phyloP scores from a whole-genome alignment of 1,140 invertebrate genomes.

The Oscheius sp. region DNA sequence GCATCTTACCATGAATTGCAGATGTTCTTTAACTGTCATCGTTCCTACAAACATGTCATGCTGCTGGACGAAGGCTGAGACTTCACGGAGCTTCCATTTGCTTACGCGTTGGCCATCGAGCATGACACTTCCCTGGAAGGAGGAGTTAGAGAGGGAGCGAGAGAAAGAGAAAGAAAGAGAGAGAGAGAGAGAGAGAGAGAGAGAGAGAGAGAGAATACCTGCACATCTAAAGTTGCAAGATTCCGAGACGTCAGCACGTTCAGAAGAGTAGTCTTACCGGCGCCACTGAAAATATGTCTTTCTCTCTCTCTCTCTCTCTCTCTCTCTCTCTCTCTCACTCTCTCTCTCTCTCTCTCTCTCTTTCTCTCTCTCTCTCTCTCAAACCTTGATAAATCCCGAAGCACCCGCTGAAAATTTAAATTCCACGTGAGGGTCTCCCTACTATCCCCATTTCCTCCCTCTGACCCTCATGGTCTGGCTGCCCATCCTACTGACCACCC shows the following conservation, averaged over 20 bases:
- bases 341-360: no score
- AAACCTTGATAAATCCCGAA: no score
- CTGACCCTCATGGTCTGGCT: no score
- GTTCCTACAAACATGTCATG: constrained; percentile 88
- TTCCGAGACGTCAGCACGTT: constrained; percentile 82
- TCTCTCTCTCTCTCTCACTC: no score
- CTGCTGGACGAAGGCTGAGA: constrained; percentile 92
- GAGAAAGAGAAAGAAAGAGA: no score
- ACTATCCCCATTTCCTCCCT: no score
- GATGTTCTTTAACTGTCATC: constrained; percentile 83
- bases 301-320: no score
- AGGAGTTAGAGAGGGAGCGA: no score
- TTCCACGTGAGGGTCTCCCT: no score
- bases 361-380: no score
- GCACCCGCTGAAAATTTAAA: no score
- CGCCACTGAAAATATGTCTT: constrained; percentile 74
- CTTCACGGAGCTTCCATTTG: constrained; percentile 56
- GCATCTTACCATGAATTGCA: constrained; percentile 87
- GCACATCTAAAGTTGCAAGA: constrained; percentile 71
- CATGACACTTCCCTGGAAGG: constrained; percentile 67
- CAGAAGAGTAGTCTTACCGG: constrained; percentile 90
- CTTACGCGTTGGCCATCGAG: constrained; percentile 56
- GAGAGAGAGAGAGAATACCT: constrained; percentile 35
- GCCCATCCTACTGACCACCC: no score
- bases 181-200: background rate